Base-by-base conservation (phyloP, 2,797 vertebrate genomes). In the Acipenser transmontanus region DNA sequence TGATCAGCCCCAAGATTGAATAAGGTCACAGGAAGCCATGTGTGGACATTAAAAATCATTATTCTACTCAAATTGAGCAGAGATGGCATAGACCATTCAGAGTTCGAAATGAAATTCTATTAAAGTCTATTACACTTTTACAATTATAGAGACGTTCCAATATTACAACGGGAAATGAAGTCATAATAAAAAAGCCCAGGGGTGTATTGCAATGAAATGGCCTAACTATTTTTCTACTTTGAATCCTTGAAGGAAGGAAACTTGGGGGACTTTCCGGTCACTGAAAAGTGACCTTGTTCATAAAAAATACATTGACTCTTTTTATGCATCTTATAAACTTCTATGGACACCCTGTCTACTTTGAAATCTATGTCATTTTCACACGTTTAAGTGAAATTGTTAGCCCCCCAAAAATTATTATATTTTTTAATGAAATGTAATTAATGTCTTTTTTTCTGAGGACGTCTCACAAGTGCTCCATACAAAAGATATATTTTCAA, bases 31-130 rank as follows among this genome's bases (percentile, higher is more conserved):
- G 92, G 93, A 96, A 98, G 92, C 93, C 92, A 92, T 95, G 95
- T 98, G 95, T 96, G 95, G 96, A 96, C 95, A 96, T 96, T 96
- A 98, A 95, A 96, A 98, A 95, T 98, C 95, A 98, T 99, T 96
- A 97, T 98, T 98, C 94, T 93, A 94, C 95, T 97, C 92, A 89
- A 93, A 97, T 95, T 91, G 95, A 97, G 93, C 92, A 87, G 93
- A 90, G 91, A 93, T 92, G 92, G 93, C 91, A 90, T 86, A 82
- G 91, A 93, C 91, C 92, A 94, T 95, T 95, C 92, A 92, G 84
- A 91, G 93, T 94, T 92, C 92, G 94, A 95, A 97, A 97, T 96
- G 94, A 98, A 98, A 98, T 98, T 98, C 95, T 96, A 98, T 98
- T 97, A 97, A 93, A 97, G 94, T 97, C 94, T 97, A 98, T 98